Conservation (phyloP, 2,888 invertebrate species). For the Gibbula magus region DNA sequence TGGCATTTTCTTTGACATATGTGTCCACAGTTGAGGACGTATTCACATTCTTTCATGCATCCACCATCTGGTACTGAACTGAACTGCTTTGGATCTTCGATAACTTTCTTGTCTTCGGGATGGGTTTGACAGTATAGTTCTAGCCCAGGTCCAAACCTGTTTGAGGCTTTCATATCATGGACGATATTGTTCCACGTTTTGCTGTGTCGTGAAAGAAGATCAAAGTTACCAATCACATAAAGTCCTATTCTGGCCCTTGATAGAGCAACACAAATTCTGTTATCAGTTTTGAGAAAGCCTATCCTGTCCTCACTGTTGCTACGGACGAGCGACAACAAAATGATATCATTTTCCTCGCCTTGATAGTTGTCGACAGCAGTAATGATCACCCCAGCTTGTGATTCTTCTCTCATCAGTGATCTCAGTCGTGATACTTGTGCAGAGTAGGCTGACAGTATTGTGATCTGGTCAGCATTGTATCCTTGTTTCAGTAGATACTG, state of each 20-base stretch:
- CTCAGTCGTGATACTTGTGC: conserved; percentile 65
- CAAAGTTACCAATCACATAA: conserved; percentile 71
- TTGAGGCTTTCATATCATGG: conserved; percentile 31
- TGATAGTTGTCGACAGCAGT: conserved; percentile 72
- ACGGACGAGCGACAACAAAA: conserved; percentile 73
- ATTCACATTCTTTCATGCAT: conserved; percentile 54
- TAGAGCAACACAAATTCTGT: conserved; percentile 72
- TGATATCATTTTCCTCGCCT: conserved; percentile 74
- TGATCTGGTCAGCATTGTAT: conserved; percentile 64
- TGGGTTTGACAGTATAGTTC: conserved; percentile 67
- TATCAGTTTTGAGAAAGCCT: conserved; percentile 62
- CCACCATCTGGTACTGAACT: conserved; percentile 56
- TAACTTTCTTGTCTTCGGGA: conserved; percentile 39
- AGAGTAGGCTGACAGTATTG: conserved; percentile 71
- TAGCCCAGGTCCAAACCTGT: conserved; percentile 42
- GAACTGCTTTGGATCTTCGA: conserved; percentile 45
- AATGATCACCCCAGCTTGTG: conserved; percentile 60
- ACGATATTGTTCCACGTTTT: conserved; percentile 54
- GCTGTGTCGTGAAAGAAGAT: conserved; percentile 42
- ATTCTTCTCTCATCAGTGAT: conserved; percentile 56
- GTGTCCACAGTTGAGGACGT: conserved; percentile 62
- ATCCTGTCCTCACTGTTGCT: conserved; percentile 63
- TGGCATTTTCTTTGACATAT: conserved; percentile 56
- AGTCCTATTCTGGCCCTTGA: conserved; percentile 72
- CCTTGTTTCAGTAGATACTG: conserved; percentile 69